These are phyloP conservation scores for Parelbella ahira DNA, from an alignment of 2,888 invertebrate species.

Conservation along the genomic window DNA sequence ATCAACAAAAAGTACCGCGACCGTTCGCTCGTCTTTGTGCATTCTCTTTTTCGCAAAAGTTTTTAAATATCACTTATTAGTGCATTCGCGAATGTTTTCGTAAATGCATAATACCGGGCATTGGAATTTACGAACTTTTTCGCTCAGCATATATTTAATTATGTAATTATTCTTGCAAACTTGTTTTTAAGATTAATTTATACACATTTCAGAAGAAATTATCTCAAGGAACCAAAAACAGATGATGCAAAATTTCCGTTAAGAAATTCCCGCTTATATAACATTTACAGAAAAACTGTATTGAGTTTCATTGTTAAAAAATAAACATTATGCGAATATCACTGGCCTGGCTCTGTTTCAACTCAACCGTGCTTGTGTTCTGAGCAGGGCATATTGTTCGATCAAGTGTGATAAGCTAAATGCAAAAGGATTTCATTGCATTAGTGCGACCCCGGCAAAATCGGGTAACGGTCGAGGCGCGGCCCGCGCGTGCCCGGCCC, in stretches of 20 bases:
- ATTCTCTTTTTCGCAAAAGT: constrained; percentile 31
- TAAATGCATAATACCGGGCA: constrained; percentile 19
- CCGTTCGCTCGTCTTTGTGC: constrained; percentile 19
- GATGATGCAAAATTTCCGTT: too few relatives aligned
- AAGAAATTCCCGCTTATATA: too few relatives aligned
- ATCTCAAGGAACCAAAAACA: too few relatives aligned
- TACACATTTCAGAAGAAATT: too few relatives aligned
- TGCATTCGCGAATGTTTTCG: constrained; percentile 42
- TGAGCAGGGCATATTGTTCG: constrained; percentile 15
- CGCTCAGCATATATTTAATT: neutral
- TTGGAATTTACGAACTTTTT: constrained; percentile 1
- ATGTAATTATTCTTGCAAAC: neutral
- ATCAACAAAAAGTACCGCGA: constrained; percentile 24
- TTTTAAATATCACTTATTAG: constrained; percentile 48
- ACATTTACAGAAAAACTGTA: too few relatives aligned
- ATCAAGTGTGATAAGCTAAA: constrained; percentile 18
- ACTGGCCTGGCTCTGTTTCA: neutral
- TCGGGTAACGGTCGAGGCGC: constrained; percentile 43
- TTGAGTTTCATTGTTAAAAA: too few relatives aligned
- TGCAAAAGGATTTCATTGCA: constrained; percentile 20
- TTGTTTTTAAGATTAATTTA: too few relatives aligned
- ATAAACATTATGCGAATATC: too few relatives aligned
- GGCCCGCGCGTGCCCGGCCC: constrained; percentile 34
- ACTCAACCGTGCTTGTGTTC: neutral
- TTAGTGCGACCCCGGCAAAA: constrained; percentile 25